Evolutionary conservation across 92 coral and sea anemone species (phyloP).

Genomic region (Meandrina meandrites): DNA sequence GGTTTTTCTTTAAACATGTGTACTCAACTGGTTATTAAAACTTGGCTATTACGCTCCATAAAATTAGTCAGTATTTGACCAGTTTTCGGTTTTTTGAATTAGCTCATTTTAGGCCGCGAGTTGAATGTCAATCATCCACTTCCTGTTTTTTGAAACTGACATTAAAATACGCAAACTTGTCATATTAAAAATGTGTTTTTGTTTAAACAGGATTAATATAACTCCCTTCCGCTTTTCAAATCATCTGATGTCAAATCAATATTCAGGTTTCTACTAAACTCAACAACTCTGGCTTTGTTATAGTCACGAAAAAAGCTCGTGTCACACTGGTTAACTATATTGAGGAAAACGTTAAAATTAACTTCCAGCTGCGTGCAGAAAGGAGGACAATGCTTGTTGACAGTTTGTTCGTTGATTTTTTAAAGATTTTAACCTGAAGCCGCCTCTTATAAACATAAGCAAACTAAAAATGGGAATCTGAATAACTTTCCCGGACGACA

Average conservation of each 20-base stretch:
- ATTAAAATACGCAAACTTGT: neutral
- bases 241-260: neutral
- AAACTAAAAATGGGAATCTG: neutral
- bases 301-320: neutral
- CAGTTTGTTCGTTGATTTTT: too few species aligned
- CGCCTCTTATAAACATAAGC: neutral
- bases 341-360: neutral
- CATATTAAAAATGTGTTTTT: neutral
- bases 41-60: neutral
- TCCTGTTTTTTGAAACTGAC: neutral
- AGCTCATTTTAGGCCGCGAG: neutral
- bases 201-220: neutral
- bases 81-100: neutral
- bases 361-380: neutral
- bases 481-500: neutral
- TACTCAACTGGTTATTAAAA: constrained; percentile 9
- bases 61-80: constrained; percentile 1
- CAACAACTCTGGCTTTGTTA: neutral
- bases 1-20: neutral
- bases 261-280: neutral
- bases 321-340: neutral
- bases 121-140: neutral
- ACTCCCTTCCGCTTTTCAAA: neutral
- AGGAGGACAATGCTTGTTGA: neutral
- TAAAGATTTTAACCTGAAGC: too few species aligned